Base-by-base conservation (phyloP, 1,140 invertebrate genomes). In the Zelostemma sp. region DNA sequence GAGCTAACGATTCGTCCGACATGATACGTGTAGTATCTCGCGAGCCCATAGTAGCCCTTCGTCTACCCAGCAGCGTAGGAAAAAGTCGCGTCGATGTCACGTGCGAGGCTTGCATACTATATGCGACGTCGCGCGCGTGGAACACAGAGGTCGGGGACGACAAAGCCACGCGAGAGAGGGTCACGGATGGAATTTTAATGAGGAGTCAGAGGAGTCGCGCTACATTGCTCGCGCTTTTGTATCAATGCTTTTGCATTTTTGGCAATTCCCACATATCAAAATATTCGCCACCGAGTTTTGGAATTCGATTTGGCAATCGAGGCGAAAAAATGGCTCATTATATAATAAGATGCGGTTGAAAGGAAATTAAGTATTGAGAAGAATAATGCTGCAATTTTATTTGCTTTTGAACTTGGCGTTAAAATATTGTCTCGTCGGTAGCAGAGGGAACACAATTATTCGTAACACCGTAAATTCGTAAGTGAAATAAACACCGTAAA, bases 141-240 rank as follows among this genome's bases (percentile, higher is more conserved):
- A 50, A 41, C 25, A 48, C 41, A 57, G 49, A 54, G 57, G 54
- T 58, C 43, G 55, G 58, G 51, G 21, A 45, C 38, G 43, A 53
- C 45, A 49, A 54, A 49, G 49, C 21, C 40, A 35, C 59, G 21
- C 64, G 56, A 31, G 55, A 67, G 56, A 64, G 63, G 59, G 59
- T 72, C 51, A 50, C 50, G 59, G 35, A 67, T 61, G 60, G 63
- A 67, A 72, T 67, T 72, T 67, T 72, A 72, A 72, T 72, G 69
- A 67, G 63, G 54, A 72, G 45, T 45, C n/a, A n/a, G n/a, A n/a
- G n/a, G n/a, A n/a, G n/a, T n/a, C n/a, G n/a, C 53, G 48, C 53
- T 54, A 12, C 57, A 28, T 62, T 41, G 66, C 55, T 69, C 38
- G 28, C 18, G 43, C 47, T 25, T 59, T 61, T 56, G 55, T 67